Conservation (phyloP, 2,888 invertebrate species). For the Sialis lutaria region DNA sequence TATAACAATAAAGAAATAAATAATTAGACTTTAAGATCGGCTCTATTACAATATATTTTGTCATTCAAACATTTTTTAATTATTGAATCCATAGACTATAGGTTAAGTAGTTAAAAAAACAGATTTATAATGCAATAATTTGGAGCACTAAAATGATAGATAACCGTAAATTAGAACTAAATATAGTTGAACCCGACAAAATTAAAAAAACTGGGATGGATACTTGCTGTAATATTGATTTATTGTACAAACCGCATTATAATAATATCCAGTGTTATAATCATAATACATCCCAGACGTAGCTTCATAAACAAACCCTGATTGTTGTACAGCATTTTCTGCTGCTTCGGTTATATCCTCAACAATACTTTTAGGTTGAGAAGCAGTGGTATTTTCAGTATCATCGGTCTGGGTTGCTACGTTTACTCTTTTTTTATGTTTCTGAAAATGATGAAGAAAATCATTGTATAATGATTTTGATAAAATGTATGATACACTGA, state of each 20-base stretch:
- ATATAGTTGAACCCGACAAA: no score
- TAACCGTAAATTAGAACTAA: no score
- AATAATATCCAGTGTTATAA: conserved; percentile 76
- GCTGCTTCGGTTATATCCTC: conserved; percentile 66
- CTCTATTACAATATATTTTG: no score
- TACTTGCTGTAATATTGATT: background rate
- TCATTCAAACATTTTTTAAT: no score
- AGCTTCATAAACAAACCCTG: conserved; percentile 72
- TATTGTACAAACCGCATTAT: conserved; percentile 54
- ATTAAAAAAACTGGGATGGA: no score
- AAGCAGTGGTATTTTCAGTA: conserved; percentile 15
- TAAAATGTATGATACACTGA: background rate
- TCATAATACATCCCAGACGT: conserved; percentile 80
- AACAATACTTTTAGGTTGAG: conserved; percentile 31
- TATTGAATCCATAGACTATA: no score
- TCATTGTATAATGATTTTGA: background rate
- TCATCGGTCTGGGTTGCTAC: conserved; percentile 15
- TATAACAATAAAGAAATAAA: no score
- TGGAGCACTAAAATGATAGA: no score
- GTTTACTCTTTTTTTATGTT: conserved; percentile 14
- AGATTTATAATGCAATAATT: no score
- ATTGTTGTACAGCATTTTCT: conserved; percentile 51
- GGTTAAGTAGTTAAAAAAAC: no score
- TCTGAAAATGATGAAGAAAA: conserved; percentile 7
- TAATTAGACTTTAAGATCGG: no score